Evolutionary conservation across 2,113 vertebrate species (phyloP).

Genomic region (Macquaria ambigua): DNA sequence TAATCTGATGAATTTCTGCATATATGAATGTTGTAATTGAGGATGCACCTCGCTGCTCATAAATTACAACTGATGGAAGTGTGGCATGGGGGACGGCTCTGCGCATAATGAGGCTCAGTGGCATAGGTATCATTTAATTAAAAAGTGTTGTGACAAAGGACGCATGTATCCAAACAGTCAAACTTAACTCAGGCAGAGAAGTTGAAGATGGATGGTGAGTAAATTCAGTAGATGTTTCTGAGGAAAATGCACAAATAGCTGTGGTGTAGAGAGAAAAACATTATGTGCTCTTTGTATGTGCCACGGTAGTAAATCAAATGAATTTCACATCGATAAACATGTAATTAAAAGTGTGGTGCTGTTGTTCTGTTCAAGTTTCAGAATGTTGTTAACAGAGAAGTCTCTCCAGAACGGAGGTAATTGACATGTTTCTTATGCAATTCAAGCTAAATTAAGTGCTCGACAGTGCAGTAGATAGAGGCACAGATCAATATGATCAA

Average conservation of each 20-base stretch:
- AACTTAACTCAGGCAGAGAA: conserved; percentile 48
- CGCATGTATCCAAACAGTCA: conserved; percentile 57
- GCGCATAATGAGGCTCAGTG: conserved; percentile 71
- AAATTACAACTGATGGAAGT: conserved; percentile 74
- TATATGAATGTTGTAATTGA: conserved; percentile 74
- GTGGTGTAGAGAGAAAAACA: neutral
- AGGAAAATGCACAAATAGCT: conserved; percentile 27
- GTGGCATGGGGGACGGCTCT: conserved; percentile 59
- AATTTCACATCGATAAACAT: neutral
- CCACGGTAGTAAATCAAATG: neutral
- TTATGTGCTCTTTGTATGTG: neutral
- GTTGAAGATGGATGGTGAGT: conserved; percentile 45
- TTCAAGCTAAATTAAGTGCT: conserved; percentile 18
- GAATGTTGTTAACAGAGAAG: neutral
- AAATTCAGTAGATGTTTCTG: conserved; percentile 40
- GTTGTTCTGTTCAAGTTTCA: neutral
- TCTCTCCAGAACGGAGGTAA: neutral
- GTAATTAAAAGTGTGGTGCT: neutral
- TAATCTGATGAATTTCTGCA: conserved; percentile 76
- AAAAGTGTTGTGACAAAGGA: conserved; percentile 73
- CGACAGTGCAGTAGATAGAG: conserved; percentile 5
- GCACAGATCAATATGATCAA: conserved; percentile 10
- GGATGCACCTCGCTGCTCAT: conserved; percentile 70
- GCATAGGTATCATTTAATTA: conserved; percentile 81
- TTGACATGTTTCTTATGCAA: conserved; percentile 8